Percentiles rank a stretch among this genome's conserved stretches.
phyloP scores from a whole-genome alignment of 2,888 invertebrate genomes.

The Linyphia triangularis region DNA sequence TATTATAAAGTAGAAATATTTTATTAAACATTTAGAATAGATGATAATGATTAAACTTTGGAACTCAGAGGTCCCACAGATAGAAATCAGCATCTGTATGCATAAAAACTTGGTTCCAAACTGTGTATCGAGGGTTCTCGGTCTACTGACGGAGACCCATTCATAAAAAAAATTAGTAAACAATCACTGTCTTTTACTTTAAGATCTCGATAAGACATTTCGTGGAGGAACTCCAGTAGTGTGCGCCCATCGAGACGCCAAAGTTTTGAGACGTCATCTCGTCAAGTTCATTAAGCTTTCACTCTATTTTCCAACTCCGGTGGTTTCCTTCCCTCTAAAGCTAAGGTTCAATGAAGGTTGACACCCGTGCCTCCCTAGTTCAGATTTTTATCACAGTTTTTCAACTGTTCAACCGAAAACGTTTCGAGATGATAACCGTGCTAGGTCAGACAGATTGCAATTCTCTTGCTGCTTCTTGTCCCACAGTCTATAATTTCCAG shows the following conservation, averaged over 20 bases:
- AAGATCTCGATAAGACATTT: neutral
- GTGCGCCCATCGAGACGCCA: neutral
- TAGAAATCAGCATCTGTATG: too few species aligned
- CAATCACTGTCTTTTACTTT: neutral
- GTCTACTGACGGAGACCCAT: too few species aligned
- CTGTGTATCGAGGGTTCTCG: too few species aligned
- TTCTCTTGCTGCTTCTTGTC: neutral
- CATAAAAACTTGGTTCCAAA: too few species aligned
- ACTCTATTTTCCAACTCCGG: neutral
- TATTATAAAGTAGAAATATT: too few species aligned
- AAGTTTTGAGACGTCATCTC: neutral
- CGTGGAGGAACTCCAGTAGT: neutral
- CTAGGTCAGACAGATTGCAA: neutral
- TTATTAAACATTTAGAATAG: too few species aligned
- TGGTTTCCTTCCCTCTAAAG: neutral
- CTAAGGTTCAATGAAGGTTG: neutral
- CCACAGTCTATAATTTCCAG: neutral
- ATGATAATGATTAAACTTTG: too few species aligned
- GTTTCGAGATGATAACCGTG: neutral
- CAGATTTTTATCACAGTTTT: conserved; percentile 17
- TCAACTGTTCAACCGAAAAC: conserved; percentile 19
- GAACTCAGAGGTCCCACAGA: too few species aligned
- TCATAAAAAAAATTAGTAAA: neutral
- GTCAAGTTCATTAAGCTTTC: conserved; percentile 6
- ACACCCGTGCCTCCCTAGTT: conserved; percentile 11